phyloP scores from a whole-genome alignment of 2,113 vertebrate species.

The Geococcyx californianus region DNA sequence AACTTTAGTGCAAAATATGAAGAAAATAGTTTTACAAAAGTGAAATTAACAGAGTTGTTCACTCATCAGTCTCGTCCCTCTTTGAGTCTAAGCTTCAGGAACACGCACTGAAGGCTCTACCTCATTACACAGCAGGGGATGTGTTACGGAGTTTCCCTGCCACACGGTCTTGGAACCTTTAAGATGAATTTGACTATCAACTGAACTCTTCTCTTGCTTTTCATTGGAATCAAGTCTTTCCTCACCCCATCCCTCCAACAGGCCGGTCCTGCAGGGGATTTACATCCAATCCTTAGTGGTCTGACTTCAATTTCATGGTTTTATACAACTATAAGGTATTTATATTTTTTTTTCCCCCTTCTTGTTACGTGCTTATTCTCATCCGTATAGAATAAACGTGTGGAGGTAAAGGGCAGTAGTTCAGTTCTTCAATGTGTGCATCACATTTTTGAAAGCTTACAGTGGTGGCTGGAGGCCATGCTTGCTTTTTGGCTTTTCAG shows the following conservation, averaged over 20 bases:
- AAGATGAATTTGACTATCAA: background rate
- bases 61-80: background rate
- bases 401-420: background rate
- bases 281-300: background rate
- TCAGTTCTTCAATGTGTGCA: background rate
- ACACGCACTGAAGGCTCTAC: background rate
- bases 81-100: background rate
- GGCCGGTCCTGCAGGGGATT: background rate
- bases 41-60: background rate
- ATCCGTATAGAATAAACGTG: background rate
- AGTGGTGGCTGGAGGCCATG: background rate
- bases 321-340: background rate
- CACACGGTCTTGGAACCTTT: background rate
- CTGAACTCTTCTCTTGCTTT: background rate
- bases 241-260: rapidly evolving
- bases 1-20: background rate
- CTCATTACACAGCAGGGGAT: background rate
- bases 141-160: background rate
- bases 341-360: background rate
- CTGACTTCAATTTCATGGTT: background rate
- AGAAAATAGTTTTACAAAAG: background rate
- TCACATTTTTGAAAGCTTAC: background rate
- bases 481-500: background rate
- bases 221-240: background rate
- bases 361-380: background rate